These are phyloP conservation scores for Rhinopomastus cyanomelas DNA, from an alignment of 2,113 vertebrate genomes.

Conservation along the genomic window DNA sequence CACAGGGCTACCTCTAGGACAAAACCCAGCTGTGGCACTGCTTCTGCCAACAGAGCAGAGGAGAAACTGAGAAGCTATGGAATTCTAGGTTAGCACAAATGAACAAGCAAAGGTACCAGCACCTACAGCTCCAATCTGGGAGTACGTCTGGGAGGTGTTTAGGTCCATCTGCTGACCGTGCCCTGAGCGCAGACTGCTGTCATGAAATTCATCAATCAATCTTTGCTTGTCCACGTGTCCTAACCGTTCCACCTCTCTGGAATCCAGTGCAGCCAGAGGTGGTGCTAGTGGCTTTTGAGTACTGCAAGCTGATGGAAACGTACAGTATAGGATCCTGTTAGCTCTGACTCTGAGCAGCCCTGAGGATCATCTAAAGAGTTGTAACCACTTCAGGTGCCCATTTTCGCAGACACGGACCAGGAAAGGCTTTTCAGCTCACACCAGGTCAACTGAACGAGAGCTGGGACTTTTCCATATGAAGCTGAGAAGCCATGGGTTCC, in stretches of 20 bases:
- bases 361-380: background rate
- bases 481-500: background rate
- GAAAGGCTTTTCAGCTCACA: background rate
- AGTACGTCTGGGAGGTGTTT: no score
- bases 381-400: no score
- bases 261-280: background rate
- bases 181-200: rapidly evolving
- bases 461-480: rapidly evolving
- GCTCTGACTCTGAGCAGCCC: background rate
- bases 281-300: background rate
- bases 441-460: background rate
- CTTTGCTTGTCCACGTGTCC: background rate
- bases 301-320: background rate
- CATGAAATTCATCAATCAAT: background rate
- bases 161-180: background rate
- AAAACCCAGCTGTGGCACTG: background rate
- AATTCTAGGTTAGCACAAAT: background rate
- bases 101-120: background rate
- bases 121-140: background rate
- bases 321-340: background rate
- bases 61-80: rapidly evolving
- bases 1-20: background rate
- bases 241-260: background rate
- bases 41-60: background rate
- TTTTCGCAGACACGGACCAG: rapidly evolving